Base-by-base conservation (phyloP, 2,797 vertebrate genomes). In the Melanotaenia trifasciata region DNA sequence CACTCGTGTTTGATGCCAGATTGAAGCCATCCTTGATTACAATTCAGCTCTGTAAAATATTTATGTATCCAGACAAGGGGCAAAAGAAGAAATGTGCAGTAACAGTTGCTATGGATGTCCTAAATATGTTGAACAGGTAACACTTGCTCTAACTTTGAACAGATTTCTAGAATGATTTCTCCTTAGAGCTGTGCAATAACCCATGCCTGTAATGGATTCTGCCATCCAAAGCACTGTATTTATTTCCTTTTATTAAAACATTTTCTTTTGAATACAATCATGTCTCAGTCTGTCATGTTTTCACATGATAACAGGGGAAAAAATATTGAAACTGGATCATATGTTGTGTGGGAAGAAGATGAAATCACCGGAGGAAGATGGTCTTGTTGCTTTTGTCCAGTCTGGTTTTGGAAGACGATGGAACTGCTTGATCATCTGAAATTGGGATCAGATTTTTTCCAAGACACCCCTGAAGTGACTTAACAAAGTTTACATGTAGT, bases 141-240 rank as follows among this genome's bases (percentile, higher is more conserved):
- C 65, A 67, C 64, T 85, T 72, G 65, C 68, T 86, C 76, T 81
- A 72, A 90, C 70, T 78, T 81, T 76, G 61, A 89, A 77, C 75
- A 78, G 70, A 75, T 74, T 84, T 88, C 70, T 51, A 61, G 79
- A 84, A 80, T 64, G 75, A 70, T 82, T 67, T 79, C 72, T 90
- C 70, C 63, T 75, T 79, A 80, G 86, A 93, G 83, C 84, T 91
- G 92, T 93, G 90, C 92, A 94, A 93, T 93, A 94, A 94, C 88
- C 83, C 84, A 92, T 92, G 89, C 88, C 92, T 94, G 92, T 93
- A 91, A 93, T 87, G 85, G 87, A 90, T 88, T 91, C 84, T 94
- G 93, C 93, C 93, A 93, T 92, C 84, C 85, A 86, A 93, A 93
- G 86, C 90, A 91, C 80, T 94, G 89, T 94, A 94, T 94, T 94